Conservation (phyloP, 2,113 vertebrate genomes). For the Mesoclemmys tuberculata region DNA sequence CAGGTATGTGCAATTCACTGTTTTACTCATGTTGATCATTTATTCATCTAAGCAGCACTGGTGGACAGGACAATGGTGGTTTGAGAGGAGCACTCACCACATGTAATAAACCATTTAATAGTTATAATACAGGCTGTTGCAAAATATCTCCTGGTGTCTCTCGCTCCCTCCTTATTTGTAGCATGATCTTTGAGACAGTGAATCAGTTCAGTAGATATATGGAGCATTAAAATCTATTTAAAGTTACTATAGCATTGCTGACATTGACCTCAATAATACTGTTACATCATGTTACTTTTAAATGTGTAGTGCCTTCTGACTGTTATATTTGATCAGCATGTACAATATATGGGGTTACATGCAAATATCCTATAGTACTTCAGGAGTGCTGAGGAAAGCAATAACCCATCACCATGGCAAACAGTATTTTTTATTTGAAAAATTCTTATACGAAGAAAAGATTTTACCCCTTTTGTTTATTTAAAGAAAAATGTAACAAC, state of each 20-base stretch:
- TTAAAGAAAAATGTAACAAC: conserved; percentile 63
- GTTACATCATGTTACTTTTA: neutral
- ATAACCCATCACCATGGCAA: conserved; percentile 39
- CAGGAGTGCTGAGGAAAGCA: conserved; percentile 52
- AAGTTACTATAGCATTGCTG: fast-evolving
- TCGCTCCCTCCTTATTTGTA: neutral
- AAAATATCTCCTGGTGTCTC: neutral
- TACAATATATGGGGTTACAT: neutral
- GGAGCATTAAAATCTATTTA: neutral
- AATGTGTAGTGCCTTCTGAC: neutral
- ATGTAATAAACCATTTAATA: conserved; percentile 50
- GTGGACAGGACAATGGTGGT: neutral
- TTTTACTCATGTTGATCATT: neutral
- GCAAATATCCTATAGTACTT: neutral
- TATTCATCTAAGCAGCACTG: neutral
- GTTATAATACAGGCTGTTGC: neutral
- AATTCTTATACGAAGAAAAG: conserved; percentile 46
- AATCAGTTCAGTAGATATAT: neutral
- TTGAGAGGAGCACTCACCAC: neutral
- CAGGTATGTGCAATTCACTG: neutral
- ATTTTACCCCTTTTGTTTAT: conserved; percentile 67
- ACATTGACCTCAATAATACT: neutral
- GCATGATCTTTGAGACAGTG: neutral
- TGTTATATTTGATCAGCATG: neutral
- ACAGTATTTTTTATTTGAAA: conserved; percentile 64